Conservation (phyloP, 2,888 invertebrate species). For the Callinectes sapidus region DNA sequence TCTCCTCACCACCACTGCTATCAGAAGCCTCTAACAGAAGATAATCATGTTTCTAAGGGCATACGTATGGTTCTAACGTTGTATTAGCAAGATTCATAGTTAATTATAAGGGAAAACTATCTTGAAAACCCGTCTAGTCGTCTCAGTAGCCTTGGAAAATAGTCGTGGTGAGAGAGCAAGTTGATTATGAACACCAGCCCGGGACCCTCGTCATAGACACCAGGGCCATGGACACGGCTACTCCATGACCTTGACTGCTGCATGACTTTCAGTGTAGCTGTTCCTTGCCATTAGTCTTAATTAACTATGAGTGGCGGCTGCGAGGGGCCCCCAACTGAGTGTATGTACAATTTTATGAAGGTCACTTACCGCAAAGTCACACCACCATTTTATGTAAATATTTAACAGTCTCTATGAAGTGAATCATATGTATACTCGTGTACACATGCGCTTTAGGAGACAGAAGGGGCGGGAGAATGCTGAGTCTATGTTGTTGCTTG, state of each 20-base stretch:
- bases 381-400: conserved; percentile 7
- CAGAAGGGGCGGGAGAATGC: not conserved
- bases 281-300: not conserved
- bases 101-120: too few species aligned
- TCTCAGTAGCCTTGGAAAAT: too few species aligned
- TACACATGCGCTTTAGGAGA: not conserved
- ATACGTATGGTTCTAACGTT: too few species aligned
- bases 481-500: not conserved
- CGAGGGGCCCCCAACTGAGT: not conserved
- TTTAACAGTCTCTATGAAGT: not conserved
- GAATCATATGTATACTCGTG: not conserved
- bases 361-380: not conserved
- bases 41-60: too few species aligned
- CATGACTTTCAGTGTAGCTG: not conserved
- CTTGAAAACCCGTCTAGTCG: too few species aligned
- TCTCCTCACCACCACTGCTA: too few species aligned
- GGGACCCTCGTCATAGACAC: not conserved
- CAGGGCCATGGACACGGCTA: not conserved
- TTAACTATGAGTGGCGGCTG: not conserved
- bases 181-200: too few species aligned
- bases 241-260: not conserved
- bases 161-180: too few species aligned
- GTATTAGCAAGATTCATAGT: too few species aligned
- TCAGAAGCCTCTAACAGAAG: too few species aligned
- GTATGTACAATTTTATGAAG: not conserved